Percentiles rank a stretch among this genome's conserved stretches.
Evolutionary conservation across 2,113 vertebrate species (phyloP).

Genomic region (Megaptera novaeangliae): DNA sequence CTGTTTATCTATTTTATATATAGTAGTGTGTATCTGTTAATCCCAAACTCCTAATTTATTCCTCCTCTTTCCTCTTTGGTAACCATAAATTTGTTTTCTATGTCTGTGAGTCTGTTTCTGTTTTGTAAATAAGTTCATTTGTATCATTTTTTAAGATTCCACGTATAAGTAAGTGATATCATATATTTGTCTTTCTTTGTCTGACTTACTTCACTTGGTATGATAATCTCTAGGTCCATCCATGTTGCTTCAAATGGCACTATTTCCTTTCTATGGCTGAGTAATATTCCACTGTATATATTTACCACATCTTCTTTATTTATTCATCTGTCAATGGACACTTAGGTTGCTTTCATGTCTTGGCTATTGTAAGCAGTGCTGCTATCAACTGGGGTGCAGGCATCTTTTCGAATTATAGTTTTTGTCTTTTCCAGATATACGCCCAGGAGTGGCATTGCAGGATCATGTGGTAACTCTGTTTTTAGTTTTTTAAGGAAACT

Average conservation of each 20-base stretch:
- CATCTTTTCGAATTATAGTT: neutral
- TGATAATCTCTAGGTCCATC: neutral
- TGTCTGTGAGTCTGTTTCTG: neutral
- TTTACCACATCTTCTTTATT: neutral
- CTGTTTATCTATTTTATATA: neutral
- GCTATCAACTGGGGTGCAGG: neutral
- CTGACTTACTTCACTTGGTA: neutral
- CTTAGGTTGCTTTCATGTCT: neutral
- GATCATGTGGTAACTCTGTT: neutral
- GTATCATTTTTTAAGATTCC: neutral
- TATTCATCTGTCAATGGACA: neutral
- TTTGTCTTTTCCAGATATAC: neutral
- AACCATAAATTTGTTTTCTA: neutral
- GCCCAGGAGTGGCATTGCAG: neutral
- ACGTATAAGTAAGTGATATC: neutral
- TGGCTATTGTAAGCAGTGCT: neutral
- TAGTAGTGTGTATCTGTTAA: neutral
- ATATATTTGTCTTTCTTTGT: neutral
- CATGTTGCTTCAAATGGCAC: neutral
- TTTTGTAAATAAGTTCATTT: neutral
- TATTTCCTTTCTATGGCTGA: neutral
- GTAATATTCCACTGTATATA: neutral
- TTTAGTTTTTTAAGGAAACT: neutral
- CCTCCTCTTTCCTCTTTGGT: neutral
- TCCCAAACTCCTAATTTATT: neutral